phyloP scores from a whole-genome alignment of 2,113 vertebrate species.

The Crotalus tigris region DNA sequence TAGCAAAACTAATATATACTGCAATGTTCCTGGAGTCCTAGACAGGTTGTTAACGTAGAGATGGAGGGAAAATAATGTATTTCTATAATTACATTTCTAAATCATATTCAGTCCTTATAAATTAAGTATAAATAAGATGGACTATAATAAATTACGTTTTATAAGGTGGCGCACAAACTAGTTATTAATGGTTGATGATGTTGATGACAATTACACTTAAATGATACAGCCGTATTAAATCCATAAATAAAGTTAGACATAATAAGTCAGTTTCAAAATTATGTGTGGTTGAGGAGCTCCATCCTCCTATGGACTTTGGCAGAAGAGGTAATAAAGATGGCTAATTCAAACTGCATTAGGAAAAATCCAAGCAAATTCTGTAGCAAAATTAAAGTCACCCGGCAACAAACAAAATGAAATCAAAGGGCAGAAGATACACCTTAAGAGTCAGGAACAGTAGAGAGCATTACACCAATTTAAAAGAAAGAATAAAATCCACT shows the following conservation, averaged over 20 bases:
- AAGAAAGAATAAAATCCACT: background rate
- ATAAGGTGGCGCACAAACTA: slow-evolving; percentile 48
- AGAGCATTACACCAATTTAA: background rate
- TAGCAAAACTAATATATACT: slow-evolving; percentile 49
- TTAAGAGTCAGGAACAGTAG: background rate
- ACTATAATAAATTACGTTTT: slow-evolving; percentile 52
- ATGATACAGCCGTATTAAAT: slow-evolving; percentile 37
- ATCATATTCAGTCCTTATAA: slow-evolving; percentile 51
- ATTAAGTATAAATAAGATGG: slow-evolving; percentile 53
- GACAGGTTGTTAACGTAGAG: slow-evolving; percentile 55
- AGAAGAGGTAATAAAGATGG: slow-evolving; percentile 6
- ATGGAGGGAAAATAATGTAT: slow-evolving; percentile 51
- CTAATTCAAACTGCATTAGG: background rate
- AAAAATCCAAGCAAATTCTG: slow-evolving; percentile 13
- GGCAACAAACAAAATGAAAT: background rate
- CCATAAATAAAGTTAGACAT: slow-evolving; percentile 37
- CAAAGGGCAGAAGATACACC: background rate
- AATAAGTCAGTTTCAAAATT: slow-evolving; percentile 15
- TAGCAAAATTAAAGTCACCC: background rate
- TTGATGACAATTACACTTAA: slow-evolving; percentile 20
- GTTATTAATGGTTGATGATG: slow-evolving; percentile 51
- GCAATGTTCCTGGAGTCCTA: slow-evolving; percentile 15
- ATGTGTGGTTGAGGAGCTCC: slow-evolving; percentile 20
- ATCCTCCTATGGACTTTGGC: slow-evolving; percentile 12
- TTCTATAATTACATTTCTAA: slow-evolving; percentile 62